Conservation (phyloP, 2,888 invertebrate genomes). For the Nudaria mundana region DNA sequence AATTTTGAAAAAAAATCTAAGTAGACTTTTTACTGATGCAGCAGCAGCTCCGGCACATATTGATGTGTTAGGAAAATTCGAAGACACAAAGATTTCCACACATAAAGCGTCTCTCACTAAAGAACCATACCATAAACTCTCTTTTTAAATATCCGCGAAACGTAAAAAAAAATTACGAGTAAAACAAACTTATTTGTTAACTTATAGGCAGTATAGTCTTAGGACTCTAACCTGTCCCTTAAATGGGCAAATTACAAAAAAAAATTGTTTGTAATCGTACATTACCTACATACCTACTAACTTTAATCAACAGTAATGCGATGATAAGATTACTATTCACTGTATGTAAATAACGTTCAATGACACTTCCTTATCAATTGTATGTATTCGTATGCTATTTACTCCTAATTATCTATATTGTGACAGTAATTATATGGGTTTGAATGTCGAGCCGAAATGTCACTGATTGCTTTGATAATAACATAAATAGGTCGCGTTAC, state of each 20-base stretch:
- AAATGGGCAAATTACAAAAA: not conserved
- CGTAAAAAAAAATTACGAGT: too few species aligned
- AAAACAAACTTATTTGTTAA: too few species aligned
- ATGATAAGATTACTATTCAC: constrained; percentile 34
- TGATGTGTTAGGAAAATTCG: too few species aligned
- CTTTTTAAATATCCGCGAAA: too few species aligned
- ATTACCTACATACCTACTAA: constrained; percentile 15
- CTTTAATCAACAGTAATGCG: constrained; percentile 24
- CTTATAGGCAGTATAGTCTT: too few species aligned
- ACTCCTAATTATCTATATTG: constrained; percentile 29
- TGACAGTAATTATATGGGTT: constrained; percentile 28
- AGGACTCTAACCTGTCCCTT: too few species aligned
- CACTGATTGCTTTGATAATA: constrained; percentile 21
- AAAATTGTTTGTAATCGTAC: not conserved
- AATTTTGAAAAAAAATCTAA: too few species aligned
- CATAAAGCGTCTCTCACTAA: too few species aligned
- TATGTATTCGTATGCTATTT: constrained; percentile 34
- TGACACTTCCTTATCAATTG: constrained; percentile 46
- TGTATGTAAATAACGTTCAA: constrained; percentile 45
- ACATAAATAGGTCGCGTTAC: not conserved
- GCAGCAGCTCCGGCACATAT: too few species aligned
- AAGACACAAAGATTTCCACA: too few species aligned
- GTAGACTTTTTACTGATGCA: too few species aligned
- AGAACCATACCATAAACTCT: too few species aligned
- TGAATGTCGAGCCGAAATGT: constrained; percentile 21